These are phyloP conservation scores for Forbesichthys agassizii DNA, from an alignment of 2,113 vertebrate genomes.

Conservation along the genomic window DNA sequence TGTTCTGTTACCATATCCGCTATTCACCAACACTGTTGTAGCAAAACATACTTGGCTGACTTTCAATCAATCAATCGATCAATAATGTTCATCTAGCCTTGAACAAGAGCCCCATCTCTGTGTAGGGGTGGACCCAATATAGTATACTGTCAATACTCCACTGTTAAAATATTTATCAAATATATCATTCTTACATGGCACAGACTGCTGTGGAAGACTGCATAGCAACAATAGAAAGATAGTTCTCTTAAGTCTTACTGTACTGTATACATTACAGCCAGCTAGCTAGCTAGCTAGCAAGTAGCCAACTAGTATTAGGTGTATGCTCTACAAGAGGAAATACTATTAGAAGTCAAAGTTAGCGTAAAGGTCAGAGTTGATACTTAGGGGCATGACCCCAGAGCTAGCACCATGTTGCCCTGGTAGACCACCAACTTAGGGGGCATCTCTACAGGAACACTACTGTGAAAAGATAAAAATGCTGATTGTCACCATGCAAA, in stretches of 20 bases:
- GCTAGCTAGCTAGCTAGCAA: neutral
- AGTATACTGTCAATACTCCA: slow-evolving; percentile 32
- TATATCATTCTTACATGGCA: slow-evolving; percentile 19
- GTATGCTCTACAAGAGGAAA: slow-evolving; percentile 20
- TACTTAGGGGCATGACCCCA: slow-evolving; percentile 31
- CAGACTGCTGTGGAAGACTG: slow-evolving; percentile 31
- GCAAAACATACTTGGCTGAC: slow-evolving; percentile 28
- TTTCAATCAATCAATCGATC: slow-evolving; percentile 16
- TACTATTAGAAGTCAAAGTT: slow-evolving; percentile 33
- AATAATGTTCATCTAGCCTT: slow-evolving; percentile 21
- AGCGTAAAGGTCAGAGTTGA: slow-evolving; percentile 51
- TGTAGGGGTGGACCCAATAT: slow-evolving; percentile 10
- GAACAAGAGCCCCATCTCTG: slow-evolving; percentile 14
- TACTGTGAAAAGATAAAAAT: neutral
- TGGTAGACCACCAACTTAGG: slow-evolving; percentile 34
- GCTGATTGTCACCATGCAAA: slow-evolving; percentile 3
- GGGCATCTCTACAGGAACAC: slow-evolving; percentile 17
- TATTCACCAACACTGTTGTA: slow-evolving; percentile 56
- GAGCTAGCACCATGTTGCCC: slow-evolving; percentile 65
- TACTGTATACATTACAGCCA: slow-evolving; percentile 15
- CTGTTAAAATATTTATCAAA: slow-evolving; percentile 22
- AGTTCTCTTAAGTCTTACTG: slow-evolving; percentile 11
- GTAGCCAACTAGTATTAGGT: neutral
- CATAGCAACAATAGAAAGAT: slow-evolving; percentile 47
- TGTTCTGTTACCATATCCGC: slow-evolving; percentile 26